Percentiles rank a stretch among this genome's conserved stretches.
Evolutionary conservation across 2,797 vertebrate species (phyloP).

Genomic region (Clarias laeviceps): DNA sequence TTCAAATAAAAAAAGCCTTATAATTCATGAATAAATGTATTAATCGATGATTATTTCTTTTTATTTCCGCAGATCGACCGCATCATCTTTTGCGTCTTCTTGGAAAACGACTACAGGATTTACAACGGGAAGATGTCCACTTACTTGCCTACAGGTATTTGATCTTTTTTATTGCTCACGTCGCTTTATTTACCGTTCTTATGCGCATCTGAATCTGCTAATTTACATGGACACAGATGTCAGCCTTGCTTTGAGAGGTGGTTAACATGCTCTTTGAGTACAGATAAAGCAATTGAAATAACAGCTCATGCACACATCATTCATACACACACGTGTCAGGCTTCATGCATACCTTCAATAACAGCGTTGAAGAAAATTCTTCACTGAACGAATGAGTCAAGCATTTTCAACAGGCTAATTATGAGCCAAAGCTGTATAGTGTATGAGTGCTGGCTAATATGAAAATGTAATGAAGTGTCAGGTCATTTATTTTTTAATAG

Average conservation of each 20-base stretch:
- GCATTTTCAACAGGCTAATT: neutral
- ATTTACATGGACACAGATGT: constrained; percentile 12
- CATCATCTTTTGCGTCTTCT: constrained; percentile 98
- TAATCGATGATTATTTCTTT: neutral
- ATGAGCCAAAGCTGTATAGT: neutral
- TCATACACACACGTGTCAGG: neutral
- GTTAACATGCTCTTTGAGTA: constrained; percentile 5
- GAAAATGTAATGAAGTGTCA: neutral
- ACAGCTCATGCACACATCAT: neutral
- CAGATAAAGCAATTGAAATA: neutral
- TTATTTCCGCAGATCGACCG: constrained; percentile 83
- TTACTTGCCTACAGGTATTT: constrained; percentile 86
- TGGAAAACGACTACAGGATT: constrained; percentile 95
- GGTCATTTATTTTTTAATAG: neutral
- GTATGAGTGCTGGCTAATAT: neutral
- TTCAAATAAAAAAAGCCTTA: neutral
- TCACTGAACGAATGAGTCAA: neutral
- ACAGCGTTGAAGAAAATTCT: neutral
- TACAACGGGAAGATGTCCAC: constrained; percentile 95
- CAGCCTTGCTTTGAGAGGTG: constrained; percentile 5
- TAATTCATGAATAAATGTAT: neutral
- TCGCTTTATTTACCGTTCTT: constrained; percentile 33
- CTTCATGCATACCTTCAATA: neutral
- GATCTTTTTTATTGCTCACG: constrained; percentile 29
- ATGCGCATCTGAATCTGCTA: neutral